phyloP scores from a whole-genome alignment of 2,113 vertebrate genomes.

The Henicopernis longicauda region DNA sequence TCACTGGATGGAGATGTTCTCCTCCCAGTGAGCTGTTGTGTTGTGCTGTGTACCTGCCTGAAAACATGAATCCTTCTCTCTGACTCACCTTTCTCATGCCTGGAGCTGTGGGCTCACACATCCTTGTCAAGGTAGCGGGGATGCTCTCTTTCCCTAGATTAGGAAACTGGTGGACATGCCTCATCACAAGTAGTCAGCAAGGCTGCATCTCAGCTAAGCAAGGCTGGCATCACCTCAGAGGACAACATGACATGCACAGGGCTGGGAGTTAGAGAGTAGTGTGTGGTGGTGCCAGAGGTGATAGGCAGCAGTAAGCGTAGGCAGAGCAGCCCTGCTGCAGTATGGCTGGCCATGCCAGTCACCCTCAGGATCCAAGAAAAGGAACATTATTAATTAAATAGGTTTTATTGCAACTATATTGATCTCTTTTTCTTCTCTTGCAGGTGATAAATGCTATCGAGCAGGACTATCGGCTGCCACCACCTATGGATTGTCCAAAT shows the following conservation, averaged over 20 bases:
- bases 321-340: neutral
- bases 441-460: constrained; percentile 97
- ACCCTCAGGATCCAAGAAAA: neutral
- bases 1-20: neutral
- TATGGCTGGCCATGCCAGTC: accelerated
- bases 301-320: neutral
- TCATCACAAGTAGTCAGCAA: neutral
- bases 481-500: constrained; percentile 93
- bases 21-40: neutral
- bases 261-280: neutral
- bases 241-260: neutral
- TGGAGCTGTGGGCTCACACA: neutral
- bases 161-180: neutral
- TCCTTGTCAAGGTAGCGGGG: neutral
- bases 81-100: neutral
- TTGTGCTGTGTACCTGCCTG: neutral
- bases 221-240: neutral
- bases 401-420: neutral
- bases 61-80: neutral
- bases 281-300: neutral
- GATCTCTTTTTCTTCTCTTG: neutral
- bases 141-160: neutral
- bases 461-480: constrained; percentile 92
- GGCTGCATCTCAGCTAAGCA: neutral
- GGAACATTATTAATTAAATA: neutral